A percentile compares a stretch with the other conserved stretches of the same genome.
Evolutionary conservation across 1,140 invertebrate species (phyloP).

Genomic region (Zaprionus capensis): DNA sequence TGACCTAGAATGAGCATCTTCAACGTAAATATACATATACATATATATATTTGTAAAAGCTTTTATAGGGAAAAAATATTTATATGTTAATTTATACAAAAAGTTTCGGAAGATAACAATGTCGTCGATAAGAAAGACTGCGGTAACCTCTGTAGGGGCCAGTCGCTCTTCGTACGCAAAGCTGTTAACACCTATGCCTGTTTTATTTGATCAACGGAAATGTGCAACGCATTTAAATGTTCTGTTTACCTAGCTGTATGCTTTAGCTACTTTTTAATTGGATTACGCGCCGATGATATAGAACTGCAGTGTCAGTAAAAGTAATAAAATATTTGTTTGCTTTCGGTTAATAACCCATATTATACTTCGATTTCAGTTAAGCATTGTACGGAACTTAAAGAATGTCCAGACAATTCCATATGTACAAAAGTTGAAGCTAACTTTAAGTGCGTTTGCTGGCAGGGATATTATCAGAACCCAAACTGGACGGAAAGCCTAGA

Average conservation of each 20-base stretch:
- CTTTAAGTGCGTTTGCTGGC: constrained; percentile 40
- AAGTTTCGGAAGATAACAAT: constrained; percentile 21
- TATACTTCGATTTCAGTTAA: constrained; percentile 25
- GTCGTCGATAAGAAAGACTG: constrained; percentile 33
- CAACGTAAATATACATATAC: background rate
- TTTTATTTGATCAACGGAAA: constrained; percentile 29
- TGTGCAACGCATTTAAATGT: constrained; percentile 38
- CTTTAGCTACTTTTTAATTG: constrained; percentile 11
- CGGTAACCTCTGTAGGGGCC: constrained; percentile 3
- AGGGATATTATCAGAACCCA: constrained; percentile 28
- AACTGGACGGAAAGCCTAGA: constrained; percentile 29
- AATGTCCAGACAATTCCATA: constrained; percentile 39
- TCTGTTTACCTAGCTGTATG: constrained; percentile 23
- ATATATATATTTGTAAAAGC: background rate
- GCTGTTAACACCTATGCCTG: constrained; percentile 18
- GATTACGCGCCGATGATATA: constrained; percentile 1
- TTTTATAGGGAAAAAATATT: background rate
- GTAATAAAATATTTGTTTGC: background rate
- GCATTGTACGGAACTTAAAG: constrained; percentile 18
- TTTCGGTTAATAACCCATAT: background rate
- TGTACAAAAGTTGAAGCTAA: constrained; percentile 25
- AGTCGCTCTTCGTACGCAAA: constrained; percentile 19
- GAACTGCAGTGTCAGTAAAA: constrained; percentile 29
- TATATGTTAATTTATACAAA: background rate
- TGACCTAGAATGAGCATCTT: background rate